Base-by-base conservation (phyloP, 2,888 invertebrate species). In the Atethmia centrago region DNA sequence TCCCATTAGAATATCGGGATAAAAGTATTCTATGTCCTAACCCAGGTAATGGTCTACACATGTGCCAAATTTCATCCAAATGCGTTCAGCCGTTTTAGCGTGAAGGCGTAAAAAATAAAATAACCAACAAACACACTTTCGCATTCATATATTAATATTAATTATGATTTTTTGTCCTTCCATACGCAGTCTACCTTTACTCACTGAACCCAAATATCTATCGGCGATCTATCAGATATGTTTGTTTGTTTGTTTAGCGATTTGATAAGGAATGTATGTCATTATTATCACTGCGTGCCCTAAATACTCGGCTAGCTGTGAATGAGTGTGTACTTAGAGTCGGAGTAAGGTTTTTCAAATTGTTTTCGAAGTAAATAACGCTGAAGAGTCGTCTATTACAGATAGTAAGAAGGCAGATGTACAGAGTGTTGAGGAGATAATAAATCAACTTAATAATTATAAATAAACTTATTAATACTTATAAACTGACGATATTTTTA, bases 201-300 rank as follows among this genome's bases (percentile, higher is more conserved):
- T 31, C 36, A 73, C 69, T 58, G 71, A 74, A 71, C 82, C 84
- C 74, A 79, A 85, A 86, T 85, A 78, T 81, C 72, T 79, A 86
- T 80, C 73, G 65, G 49, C 64, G 70, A 86, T 87, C 86, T 90
- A 92, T 91, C 90, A 85, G 91, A 92, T 92, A 87, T 88, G 88
- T 92, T 90, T 93, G 92, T 94, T 93, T 93, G 93, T 93, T 93
- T 93, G 91, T 93, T 88, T 87, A 89, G 83, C 79, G 78, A 72
- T 81, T 85, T 78, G 94, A 94, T 94, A 93, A 90, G 82, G 79
- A 79, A 94, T 90, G 86, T 90, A 85, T 94, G 93, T 93, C 94
- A 94, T 87, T 93, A 93, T 90, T 94, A 94, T 94, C 93, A 84
- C 73, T 71, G 68, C 67, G 71, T 90, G 93, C 76, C 93, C 94